These are phyloP conservation scores for Pachypeltis micranthus DNA, from an alignment of 1,140 invertebrate genomes.

Conservation along the genomic window DNA sequence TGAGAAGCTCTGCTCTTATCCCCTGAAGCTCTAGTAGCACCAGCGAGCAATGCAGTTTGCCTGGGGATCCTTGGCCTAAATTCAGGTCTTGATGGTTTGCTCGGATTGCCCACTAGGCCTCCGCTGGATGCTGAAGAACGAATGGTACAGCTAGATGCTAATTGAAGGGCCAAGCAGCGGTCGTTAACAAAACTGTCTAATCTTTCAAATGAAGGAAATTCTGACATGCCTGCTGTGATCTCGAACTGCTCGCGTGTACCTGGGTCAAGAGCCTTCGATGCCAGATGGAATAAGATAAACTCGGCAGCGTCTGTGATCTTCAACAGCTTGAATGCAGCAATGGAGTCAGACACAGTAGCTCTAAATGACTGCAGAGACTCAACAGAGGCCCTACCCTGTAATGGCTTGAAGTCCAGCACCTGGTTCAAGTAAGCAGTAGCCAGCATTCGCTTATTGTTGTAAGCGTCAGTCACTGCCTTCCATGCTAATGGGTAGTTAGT, in stretches of 20 bases:
- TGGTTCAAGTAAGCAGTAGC: neutral
- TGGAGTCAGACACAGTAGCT: neutral
- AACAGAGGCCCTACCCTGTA: neutral
- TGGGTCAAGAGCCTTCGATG: neutral
- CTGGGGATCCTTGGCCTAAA: too few species aligned
- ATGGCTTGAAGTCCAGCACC: neutral
- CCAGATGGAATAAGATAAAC: constrained; percentile 5
- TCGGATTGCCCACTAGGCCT: too few species aligned
- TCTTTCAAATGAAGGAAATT: neutral
- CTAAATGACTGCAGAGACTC: neutral
- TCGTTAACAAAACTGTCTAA: neutral
- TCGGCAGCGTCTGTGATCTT: neutral
- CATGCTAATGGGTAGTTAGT: neutral
- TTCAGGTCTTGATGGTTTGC: too few species aligned
- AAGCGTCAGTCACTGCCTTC: constrained; percentile 1
- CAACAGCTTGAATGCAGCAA: constrained; percentile 3
- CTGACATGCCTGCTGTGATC: neutral
- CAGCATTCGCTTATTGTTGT: constrained; percentile 1
- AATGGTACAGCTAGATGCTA: too few species aligned
- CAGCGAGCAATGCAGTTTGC: too few species aligned
- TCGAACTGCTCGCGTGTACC: neutral
- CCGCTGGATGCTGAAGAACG: too few species aligned
- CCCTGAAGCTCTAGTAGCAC: too few species aligned
- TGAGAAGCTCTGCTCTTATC: too few species aligned
- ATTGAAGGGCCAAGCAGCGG: neutral